Percentiles rank a stretch among this genome's conserved stretches.
Evolutionary conservation across 2,113 vertebrate species (phyloP).

Genomic region (Scortum barcoo): DNA sequence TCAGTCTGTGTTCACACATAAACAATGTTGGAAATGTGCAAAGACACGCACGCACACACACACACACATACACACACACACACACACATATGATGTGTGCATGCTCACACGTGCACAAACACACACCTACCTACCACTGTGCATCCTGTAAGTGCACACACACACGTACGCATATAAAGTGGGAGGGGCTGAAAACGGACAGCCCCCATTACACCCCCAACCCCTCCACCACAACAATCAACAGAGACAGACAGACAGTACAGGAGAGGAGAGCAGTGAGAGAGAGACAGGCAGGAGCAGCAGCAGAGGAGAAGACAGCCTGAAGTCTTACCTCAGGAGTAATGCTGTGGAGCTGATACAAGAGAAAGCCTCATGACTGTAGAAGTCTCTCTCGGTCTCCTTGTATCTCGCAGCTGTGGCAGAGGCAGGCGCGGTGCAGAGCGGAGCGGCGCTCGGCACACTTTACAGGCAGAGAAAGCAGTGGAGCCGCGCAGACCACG

Average conservation of each 20-base stretch:
- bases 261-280: constrained; percentile 41
- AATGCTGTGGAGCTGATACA: constrained; percentile 47
- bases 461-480: constrained; percentile 79
- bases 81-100: constrained; percentile 5
- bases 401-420: constrained; percentile 68
- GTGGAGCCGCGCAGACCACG: constrained; percentile 84
- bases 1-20: constrained; percentile 42
- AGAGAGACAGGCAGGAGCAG: constrained; percentile 51
- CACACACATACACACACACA: too few relatives aligned
- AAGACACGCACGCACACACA: constrained; percentile 1
- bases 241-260: constrained; percentile 65
- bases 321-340: constrained; percentile 85
- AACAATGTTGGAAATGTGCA: constrained; percentile 46
- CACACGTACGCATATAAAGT: constrained; percentile 48
- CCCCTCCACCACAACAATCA: constrained; percentile 73
- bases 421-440: constrained; percentile 52
- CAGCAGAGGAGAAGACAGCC: constrained; percentile 35
- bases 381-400: constrained; percentile 51
- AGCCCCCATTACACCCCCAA: constrained; percentile 38
- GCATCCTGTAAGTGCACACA: constrained; percentile 3
- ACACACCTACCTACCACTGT: constrained; percentile 5
- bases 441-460: constrained; percentile 64
- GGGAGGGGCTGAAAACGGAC: constrained; percentile 67
- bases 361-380: constrained; percentile 83
- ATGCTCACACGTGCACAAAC: constrained; percentile 24